Conservation (phyloP, 1,140 invertebrate genomes). For the Cheumatopsyche charites region DNA sequence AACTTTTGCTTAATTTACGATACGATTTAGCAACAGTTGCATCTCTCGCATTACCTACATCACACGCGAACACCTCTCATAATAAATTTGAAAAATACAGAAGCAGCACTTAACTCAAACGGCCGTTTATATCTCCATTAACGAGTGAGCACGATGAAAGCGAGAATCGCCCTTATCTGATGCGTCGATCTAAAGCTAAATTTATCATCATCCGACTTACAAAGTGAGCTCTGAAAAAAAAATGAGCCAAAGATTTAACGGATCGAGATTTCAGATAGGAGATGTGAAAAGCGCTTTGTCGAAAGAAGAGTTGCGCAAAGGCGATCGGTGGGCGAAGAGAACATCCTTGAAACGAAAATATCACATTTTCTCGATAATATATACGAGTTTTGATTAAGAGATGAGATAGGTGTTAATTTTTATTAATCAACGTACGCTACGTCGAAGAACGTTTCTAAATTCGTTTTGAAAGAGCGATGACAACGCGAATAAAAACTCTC, state of each 20-base stretch:
- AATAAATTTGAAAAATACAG: too few relatives aligned
- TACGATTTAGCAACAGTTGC: too few relatives aligned
- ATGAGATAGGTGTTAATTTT: conserved; percentile 25
- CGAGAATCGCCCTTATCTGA: conserved; percentile 1
- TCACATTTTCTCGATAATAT: neutral
- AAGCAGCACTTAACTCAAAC: too few relatives aligned
- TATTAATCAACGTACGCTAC: conserved; percentile 12
- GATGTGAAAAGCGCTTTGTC: neutral
- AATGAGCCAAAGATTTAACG: neutral
- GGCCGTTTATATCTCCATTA: conserved; percentile 19
- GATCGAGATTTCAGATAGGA: neutral
- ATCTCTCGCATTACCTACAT: too few relatives aligned
- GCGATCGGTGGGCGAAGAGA: neutral
- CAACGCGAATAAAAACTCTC: conserved; percentile 8
- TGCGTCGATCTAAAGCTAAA: neutral
- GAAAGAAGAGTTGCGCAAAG: neutral
- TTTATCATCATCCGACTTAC: neutral
- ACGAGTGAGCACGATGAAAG: neutral
- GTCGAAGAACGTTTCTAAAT: conserved; percentile 1
- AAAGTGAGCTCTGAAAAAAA: neutral
- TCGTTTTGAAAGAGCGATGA: conserved; percentile 8
- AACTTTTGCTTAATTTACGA: too few relatives aligned
- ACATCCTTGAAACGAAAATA: neutral
- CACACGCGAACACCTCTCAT: too few relatives aligned
- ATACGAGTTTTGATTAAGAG: neutral